Evolutionary conservation across 1,140 invertebrate species (phyloP).

Genomic region (Drosophila pseudoobscura): DNA sequence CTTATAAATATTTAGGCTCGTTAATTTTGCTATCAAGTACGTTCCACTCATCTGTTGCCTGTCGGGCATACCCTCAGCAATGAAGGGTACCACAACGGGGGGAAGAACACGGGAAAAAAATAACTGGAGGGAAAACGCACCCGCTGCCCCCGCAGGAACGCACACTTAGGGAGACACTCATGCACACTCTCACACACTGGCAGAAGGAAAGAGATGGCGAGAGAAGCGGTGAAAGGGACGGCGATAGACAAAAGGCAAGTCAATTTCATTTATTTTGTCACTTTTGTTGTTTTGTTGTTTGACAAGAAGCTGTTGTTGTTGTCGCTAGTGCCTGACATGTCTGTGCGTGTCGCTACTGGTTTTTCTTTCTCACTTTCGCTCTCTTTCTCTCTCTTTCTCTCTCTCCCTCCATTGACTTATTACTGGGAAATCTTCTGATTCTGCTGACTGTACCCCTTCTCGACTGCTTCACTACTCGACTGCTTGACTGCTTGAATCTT

Average conservation of each 20-base stretch:
- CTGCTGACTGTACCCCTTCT: background rate
- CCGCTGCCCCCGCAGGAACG: slow-evolving; percentile 44
- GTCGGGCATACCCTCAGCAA: slow-evolving; percentile 1
- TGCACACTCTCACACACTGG: background rate
- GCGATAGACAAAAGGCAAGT: slow-evolving; percentile 41
- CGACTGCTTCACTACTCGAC: background rate
- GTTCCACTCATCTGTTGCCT: too few relatives aligned
- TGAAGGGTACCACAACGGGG: slow-evolving; percentile 2
- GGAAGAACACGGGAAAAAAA: slow-evolving; percentile 16
- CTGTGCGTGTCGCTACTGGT: slow-evolving; percentile 8
- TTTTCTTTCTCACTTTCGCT: too few relatives aligned
- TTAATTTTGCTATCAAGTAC: too few relatives aligned
- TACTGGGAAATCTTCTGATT: slow-evolving; percentile 7
- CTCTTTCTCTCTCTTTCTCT: too few relatives aligned
- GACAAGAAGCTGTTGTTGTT: slow-evolving; percentile 48
- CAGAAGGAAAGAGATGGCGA: slow-evolving; percentile 7
- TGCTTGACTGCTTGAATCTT: slow-evolving; percentile 24
- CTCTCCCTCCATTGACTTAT: slow-evolving; percentile 45
- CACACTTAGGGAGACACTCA: slow-evolving; percentile 25
- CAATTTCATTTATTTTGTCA: slow-evolving; percentile 81
- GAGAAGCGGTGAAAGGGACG: background rate
- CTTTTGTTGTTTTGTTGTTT: slow-evolving; percentile 76
- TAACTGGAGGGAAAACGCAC: slow-evolving; percentile 54
- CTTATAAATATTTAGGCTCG: too few relatives aligned
- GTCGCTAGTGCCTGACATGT: slow-evolving; percentile 35